Base-by-base conservation (phyloP, 2,113 vertebrate genomes). In the Xenopus borealis region DNA sequence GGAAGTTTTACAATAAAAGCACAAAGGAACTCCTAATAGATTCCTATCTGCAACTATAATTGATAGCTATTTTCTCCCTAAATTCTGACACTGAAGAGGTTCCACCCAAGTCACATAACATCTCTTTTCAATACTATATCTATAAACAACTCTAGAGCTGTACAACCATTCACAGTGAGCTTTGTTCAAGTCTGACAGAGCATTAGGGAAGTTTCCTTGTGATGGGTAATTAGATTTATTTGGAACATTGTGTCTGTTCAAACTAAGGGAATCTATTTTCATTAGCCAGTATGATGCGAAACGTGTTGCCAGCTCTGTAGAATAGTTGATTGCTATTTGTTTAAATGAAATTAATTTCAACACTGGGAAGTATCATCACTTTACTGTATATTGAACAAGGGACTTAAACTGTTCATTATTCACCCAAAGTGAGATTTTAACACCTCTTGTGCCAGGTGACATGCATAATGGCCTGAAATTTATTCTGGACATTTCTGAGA, bases 321-420 rank as follows among this genome's bases (percentile, higher is more conserved):
- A 20, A 16, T 55, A n/a, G 53, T n/a, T 55, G 53, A 55, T 55
- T 55, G 18, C 58, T 27, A 23, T 61, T 61, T 27, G 20, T 61
- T 61, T 61, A 27, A 61, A 61, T 61, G 58, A 27, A 61, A 27
- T 27, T 61, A 61, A 61, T 61, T 19, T 61, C 58, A 23, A 6
- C 58, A 61, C 58, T 23, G 11, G 20, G 10, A 61, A 61, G 19
- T 14, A 61, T 3, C 58, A 12, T 61, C 58, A 61, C 23, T 27
- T 27, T 27, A 27, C 58, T 23, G 20, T 27, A 61, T 61, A 10
- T 61, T 61, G 19, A 61, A 61, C 9, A 23, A 16, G 19, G 58
- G 19, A 0, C 11, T 20, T 4, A 61, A 27, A 23, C 19, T 58
- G 33, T 9, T 58, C 10, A 58, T 11, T 58, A 58, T 58, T 18